Evolutionary conservation across 2,113 vertebrate species (phyloP).

Genomic region (Corythornis cristatus): DNA sequence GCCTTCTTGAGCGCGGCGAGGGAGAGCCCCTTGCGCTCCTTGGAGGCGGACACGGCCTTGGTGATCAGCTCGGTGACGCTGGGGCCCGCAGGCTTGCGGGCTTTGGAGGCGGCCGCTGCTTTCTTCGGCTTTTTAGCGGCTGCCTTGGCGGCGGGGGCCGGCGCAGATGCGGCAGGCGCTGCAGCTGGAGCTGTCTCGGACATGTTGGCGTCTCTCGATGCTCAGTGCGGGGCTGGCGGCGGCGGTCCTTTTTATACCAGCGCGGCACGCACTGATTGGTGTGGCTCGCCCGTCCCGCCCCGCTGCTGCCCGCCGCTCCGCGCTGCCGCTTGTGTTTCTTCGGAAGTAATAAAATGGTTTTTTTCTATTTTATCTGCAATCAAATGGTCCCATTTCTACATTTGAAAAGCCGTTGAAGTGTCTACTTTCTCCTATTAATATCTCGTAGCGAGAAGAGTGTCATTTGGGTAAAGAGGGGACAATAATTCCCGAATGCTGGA

Average conservation of each 20-base stretch:
- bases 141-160: constrained; percentile 4
- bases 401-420: background rate
- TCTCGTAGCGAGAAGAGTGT: background rate
- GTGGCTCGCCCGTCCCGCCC: background rate
- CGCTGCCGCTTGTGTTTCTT: constrained; percentile 52
- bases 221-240: fast-evolving
- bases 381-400: background rate
- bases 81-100: constrained; percentile 60
- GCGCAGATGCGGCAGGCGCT: background rate
- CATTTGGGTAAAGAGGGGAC: background rate
- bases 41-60: constrained; percentile 76
- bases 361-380: background rate
- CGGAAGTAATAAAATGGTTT: background rate
- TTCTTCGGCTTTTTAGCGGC: too few relatives aligned
- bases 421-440: fast-evolving
- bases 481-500: background rate
- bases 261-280: constrained; percentile 67
- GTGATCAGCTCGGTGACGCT: constrained; percentile 81
- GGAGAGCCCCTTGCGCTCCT: constrained; percentile 77
- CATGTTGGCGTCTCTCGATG: fast-evolving
- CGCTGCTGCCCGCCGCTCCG: background rate
- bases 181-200: constrained; percentile 12
- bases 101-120: background rate
- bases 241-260: constrained; percentile 65
- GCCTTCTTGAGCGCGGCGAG: background rate